Evolutionary conservation across 2,888 invertebrate genomes (phyloP), one percentile per base, ranked within the genome.

Genomic region (Xanthia togata): DNA sequence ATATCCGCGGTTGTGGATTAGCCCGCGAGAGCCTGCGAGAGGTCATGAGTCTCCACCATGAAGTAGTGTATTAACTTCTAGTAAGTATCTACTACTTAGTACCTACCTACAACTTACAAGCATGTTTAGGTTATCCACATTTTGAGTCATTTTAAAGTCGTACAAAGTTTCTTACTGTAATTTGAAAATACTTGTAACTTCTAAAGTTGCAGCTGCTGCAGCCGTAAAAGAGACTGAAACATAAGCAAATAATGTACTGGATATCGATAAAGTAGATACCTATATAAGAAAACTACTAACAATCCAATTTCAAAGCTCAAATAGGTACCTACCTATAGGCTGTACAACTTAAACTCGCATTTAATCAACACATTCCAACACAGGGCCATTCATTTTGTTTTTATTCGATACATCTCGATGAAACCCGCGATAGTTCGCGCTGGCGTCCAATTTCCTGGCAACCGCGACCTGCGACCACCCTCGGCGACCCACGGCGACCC

Each of bases 381-480:
- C n/a, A 31, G 12, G 12, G 26, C n/a, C 31, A 67, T 82, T 62
- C 41, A 83, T 85, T 82, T 82, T 71, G 68, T 69, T 69, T 73
- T 82, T 71, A 82, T 62, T 69, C 85, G 75, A 72, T 68, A 73
- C 50, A 55, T 84, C 65, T 73, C 68, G 85, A 83, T 82, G 62
- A 59, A 70, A 74, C 38, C 78, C 76, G 63, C 63, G 75, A 85
- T 85, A 85, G 77, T 84, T 82, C 78, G 57, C 55, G 12, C 31
- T 70, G 86, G 70, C 75, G 81, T 86, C 67, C 87, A 88, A 86
- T 88, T 86, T 86, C 86, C 86, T 80, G 77, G 67, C n/a, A 41
- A 55, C 44, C 55, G 75, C 62, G 64, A 62, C 74, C 72, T 53
- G 57, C 82, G 65, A 44, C 65, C 60, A 68, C 83, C 72, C 63